Evolutionary conservation across 2,888 invertebrate species (phyloP).

Genomic region (Acleris cristana): DNA sequence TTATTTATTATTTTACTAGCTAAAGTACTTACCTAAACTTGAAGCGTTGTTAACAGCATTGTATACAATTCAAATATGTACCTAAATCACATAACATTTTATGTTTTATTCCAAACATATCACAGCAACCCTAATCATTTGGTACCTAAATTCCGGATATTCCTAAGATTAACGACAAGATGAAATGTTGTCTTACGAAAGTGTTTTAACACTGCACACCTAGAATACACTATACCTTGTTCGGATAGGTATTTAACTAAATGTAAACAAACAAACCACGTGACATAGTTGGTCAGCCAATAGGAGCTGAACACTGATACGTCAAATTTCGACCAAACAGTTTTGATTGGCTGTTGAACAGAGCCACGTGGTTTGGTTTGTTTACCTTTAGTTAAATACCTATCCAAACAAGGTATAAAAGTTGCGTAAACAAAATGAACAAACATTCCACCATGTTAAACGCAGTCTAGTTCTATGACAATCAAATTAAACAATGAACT

Average conservation of each 20-base stretch:
- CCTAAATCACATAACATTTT: conserved; percentile 35
- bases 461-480: conserved; percentile 3
- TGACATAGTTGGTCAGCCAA: too few relatives aligned
- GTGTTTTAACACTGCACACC: neutral
- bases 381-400: too few relatives aligned
- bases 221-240: conserved; percentile 1
- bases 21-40: conserved; percentile 41
- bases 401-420: too few relatives aligned
- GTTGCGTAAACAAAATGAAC: neutral
- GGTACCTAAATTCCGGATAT: conserved; percentile 31
- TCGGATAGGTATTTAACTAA: too few relatives aligned
- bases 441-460: neutral
- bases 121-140: conserved; percentile 55
- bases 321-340: too few relatives aligned
- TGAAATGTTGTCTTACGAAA: neutral
- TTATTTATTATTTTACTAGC: conserved; percentile 13
- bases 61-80: conserved; percentile 39
- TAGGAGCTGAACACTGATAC: too few relatives aligned
- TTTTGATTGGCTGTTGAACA: too few relatives aligned
- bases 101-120: conserved; percentile 57
- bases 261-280: too few relatives aligned
- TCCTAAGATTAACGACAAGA: conserved; percentile 7
- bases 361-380: too few relatives aligned
- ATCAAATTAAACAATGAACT: neutral
- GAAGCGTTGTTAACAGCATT: conserved; percentile 28